Evolutionary conservation across 2,797 vertebrate genomes (phyloP).

Genomic region (Clarias platycephalus): DNA sequence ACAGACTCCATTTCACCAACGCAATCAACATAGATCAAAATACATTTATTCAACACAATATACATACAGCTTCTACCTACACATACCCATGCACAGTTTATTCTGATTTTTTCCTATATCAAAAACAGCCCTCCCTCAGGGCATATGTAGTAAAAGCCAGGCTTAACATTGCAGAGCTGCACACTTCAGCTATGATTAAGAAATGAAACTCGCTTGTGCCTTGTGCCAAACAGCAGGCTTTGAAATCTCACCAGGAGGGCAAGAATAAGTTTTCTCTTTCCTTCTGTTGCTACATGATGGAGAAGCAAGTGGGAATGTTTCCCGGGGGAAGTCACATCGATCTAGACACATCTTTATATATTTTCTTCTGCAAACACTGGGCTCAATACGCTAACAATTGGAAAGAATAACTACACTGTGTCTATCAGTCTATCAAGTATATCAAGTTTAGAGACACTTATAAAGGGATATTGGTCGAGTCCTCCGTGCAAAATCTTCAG

Average conservation of each 20-base stretch:
- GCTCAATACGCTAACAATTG: background rate
- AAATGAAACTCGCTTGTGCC: slow-evolving; percentile 32
- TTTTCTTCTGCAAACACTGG: slow-evolving; percentile 9
- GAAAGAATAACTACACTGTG: background rate
- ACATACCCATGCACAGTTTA: slow-evolving; percentile 26
- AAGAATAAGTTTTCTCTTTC: slow-evolving; percentile 17
- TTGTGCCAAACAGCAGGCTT: slow-evolving; percentile 30
- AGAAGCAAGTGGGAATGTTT: slow-evolving; percentile 8
- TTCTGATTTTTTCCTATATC: slow-evolving; percentile 1
- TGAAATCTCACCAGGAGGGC: slow-evolving; percentile 12
- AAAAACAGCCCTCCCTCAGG: slow-evolving; percentile 32
- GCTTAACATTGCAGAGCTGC: slow-evolving; percentile 34
- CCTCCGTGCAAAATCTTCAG: background rate
- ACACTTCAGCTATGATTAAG: slow-evolving; percentile 43
- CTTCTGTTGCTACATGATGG: slow-evolving; percentile 25
- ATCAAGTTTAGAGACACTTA: background rate
- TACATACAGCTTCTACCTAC: slow-evolving; percentile 31
- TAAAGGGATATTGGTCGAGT: background rate
- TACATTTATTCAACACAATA: background rate
- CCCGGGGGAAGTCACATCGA: slow-evolving; percentile 1
- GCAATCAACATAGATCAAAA: slow-evolving; percentile 24
- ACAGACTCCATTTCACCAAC: background rate
- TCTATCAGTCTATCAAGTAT: background rate
- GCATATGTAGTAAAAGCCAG: slow-evolving; percentile 36
- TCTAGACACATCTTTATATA: slow-evolving; percentile 3